A percentile compares a stretch with the other conserved stretches of the same genome.
Evolutionary conservation across 1,140 invertebrate genomes (phyloP).

Genomic region (Diorhabda sublineata): DNA sequence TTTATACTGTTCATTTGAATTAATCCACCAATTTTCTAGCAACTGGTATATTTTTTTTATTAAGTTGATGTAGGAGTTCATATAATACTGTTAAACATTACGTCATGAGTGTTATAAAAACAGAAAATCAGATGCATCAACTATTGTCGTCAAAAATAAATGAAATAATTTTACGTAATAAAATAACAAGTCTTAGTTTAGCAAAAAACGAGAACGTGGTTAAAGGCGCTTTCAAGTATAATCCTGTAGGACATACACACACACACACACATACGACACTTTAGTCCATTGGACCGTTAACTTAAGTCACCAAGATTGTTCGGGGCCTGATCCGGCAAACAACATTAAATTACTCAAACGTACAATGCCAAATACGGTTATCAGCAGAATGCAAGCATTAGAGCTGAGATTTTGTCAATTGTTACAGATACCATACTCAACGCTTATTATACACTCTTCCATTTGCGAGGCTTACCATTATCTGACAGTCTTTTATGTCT

Average conservation of each 20-base stretch:
- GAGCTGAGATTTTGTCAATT: conserved; percentile 30
- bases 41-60: too few relatives aligned
- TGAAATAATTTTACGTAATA: background rate
- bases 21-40: too few relatives aligned
- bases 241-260: conserved; percentile 14
- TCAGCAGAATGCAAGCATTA: conserved; percentile 27
- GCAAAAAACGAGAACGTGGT: background rate
- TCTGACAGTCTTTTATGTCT: conserved; percentile 20
- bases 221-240: conserved; percentile 6
- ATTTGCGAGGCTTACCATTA: conserved; percentile 20
- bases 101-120: background rate
- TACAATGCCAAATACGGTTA: conserved; percentile 28
- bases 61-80: too few relatives aligned
- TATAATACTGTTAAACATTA: too few relatives aligned
- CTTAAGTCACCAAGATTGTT: conserved; percentile 20
- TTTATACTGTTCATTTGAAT: too few relatives aligned
- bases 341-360: conserved; percentile 21
- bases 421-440: conserved; percentile 26
- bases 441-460: conserved; percentile 23
- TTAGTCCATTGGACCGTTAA: conserved; percentile 16
- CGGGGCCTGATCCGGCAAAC: conserved; percentile 13
- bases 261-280: conserved; percentile 14
- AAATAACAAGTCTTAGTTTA: background rate
- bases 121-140: background rate
- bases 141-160: background rate